Evolutionary conservation across 2,113 vertebrate species (phyloP).

Genomic region (Psilopsiagon aurifrons): DNA sequence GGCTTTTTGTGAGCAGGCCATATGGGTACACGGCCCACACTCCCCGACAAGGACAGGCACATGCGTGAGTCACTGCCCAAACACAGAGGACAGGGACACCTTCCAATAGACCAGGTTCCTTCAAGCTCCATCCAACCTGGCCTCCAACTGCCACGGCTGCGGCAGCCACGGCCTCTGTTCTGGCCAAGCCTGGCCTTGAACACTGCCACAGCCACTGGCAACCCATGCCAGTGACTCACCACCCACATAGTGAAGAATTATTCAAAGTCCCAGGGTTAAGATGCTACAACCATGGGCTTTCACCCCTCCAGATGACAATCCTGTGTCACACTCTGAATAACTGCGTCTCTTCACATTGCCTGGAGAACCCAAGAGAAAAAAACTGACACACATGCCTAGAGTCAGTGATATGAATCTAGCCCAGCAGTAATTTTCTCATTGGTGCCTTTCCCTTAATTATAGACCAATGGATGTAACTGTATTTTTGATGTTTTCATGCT

Average conservation of each 20-base stretch:
- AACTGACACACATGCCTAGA: not conserved
- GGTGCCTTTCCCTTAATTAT: not conserved
- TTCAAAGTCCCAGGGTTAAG: not conserved
- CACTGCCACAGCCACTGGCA: not conserved
- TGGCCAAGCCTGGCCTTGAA: not conserved
- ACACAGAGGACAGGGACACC: not conserved
- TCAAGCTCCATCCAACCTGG: not conserved
- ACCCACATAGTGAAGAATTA: not conserved
- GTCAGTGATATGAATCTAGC: not conserved
- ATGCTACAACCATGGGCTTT: not conserved
- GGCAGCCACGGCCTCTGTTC: no score
- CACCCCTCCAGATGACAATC: not conserved
- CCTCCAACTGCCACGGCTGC: not conserved
- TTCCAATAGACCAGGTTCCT: not conserved
- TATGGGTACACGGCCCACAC: not conserved
- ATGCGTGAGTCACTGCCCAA: accelerated
- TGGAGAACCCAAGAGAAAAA: not conserved
- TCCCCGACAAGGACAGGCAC: accelerated
- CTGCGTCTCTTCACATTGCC: not conserved
- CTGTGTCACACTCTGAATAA: not conserved
- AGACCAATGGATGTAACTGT: not conserved
- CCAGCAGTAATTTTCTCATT: not conserved
- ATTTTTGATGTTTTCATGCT: not conserved
- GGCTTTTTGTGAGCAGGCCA: not conserved
- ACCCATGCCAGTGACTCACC: not conserved